Evolutionary conservation across 2,888 invertebrate genomes (phyloP).

Genomic region (Pilophorus perplexus): DNA sequence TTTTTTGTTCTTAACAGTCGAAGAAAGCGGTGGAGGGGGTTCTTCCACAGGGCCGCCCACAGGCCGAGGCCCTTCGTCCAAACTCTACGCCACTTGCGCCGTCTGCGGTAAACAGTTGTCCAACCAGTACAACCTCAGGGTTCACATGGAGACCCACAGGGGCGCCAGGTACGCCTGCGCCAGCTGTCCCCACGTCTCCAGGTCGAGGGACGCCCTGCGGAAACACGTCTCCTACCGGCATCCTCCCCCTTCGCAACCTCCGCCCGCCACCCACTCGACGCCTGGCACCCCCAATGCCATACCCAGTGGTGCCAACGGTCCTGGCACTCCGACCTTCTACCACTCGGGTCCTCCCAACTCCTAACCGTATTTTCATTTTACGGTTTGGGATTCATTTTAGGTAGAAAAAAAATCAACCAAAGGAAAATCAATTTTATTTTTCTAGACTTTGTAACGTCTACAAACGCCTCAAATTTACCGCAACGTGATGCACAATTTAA

Average conservation of each 20-base stretch:
- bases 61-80: slow-evolving; percentile 49
- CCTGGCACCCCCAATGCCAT: too few species aligned
- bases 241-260: slow-evolving; percentile 7
- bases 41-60: neutral
- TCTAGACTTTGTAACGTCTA: too few species aligned
- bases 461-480: too few species aligned
- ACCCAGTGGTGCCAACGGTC: neutral
- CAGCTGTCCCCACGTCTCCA: slow-evolving; percentile 81
- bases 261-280: neutral
- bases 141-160: slow-evolving; percentile 88
- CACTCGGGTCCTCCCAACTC: neutral
- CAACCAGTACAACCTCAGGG: slow-evolving; percentile 85
- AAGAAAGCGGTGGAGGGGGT: slow-evolving; percentile 25
- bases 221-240: slow-evolving; percentile 81
- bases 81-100: slow-evolving; percentile 69
- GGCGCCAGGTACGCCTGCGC: slow-evolving; percentile 83
- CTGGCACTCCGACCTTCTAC: slow-evolving; percentile 10
- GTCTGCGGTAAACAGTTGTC: slow-evolving; percentile 84
- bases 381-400: too few species aligned
- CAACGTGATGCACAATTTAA: too few species aligned
- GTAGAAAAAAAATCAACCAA: too few species aligned
- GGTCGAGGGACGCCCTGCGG: slow-evolving; percentile 80
- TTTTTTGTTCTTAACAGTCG: neutral
- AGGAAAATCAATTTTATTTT: too few species aligned
- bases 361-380: too few species aligned